These are phyloP conservation scores for Astropecten irregularis DNA, from an alignment of 53 echinoderm and acorn worm genomes.

Conservation along the genomic window DNA sequence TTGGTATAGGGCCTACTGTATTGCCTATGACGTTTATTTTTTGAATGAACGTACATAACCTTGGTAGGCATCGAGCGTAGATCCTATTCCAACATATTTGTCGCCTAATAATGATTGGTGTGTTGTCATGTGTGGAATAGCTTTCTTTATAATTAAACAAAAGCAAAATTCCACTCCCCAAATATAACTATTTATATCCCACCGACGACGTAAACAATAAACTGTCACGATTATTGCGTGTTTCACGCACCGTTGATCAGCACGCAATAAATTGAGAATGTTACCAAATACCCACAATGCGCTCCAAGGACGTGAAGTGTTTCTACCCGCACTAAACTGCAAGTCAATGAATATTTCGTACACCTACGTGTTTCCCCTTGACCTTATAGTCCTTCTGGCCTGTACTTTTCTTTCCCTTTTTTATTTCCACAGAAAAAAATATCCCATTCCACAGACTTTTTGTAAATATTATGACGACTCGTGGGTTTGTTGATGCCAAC, in stretches of 20 bases:
- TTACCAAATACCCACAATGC: background rate
- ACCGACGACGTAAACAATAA: background rate
- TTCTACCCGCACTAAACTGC: background rate
- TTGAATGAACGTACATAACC: no score
- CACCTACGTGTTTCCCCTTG: no score
- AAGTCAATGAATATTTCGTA: no score
- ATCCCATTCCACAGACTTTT: background rate
- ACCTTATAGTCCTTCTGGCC: background rate
- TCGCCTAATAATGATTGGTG: background rate
- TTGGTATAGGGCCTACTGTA: no score
- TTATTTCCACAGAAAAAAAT: background rate
- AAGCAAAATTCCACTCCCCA: background rate
- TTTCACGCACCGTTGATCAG: background rate
- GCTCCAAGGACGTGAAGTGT: background rate
- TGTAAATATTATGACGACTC: background rate
- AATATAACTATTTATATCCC: background rate
- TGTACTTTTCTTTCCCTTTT: slow-evolving; percentile 3
- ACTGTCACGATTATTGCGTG: background rate
- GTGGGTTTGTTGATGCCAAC: background rate
- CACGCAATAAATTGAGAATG: background rate
- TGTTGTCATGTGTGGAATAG: background rate
- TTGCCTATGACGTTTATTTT: no score
- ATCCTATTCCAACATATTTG: no score
- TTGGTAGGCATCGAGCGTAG: no score
- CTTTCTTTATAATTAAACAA: background rate